These are phyloP conservation scores for Pterois miles DNA, from an alignment of 2,797 vertebrate genomes.

Conservation along the genomic window DNA sequence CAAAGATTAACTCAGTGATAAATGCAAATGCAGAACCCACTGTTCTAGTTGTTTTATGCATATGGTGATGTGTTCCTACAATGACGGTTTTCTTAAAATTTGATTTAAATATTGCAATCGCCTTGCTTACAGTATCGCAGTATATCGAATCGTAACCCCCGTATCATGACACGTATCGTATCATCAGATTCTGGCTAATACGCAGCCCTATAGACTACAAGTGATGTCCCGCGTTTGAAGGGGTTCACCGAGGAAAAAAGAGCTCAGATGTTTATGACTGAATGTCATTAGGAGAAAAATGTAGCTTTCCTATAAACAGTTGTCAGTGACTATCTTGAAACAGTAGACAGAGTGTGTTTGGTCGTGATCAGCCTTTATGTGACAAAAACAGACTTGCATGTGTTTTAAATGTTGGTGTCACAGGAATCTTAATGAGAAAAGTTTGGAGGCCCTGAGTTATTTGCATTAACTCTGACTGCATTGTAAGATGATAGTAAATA, in stretches of 20 bases:
- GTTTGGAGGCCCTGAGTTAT: not conserved
- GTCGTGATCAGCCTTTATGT: conserved; percentile 23
- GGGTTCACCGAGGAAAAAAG: not conserved
- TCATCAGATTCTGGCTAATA: too few species aligned
- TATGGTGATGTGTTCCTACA: too few species aligned
- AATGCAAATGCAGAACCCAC: too few species aligned
- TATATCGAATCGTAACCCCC: too few species aligned
- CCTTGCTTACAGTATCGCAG: too few species aligned
- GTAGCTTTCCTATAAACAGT: conserved; percentile 33
- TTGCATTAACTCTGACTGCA: not conserved
- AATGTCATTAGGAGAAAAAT: conserved; percentile 30
- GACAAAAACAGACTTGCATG: conserved; percentile 24
- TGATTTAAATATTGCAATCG: too few species aligned
- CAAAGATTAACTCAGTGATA: too few species aligned
- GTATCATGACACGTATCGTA: too few species aligned
- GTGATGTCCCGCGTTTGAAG: not conserved
- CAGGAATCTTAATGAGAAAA: conserved; percentile 4
- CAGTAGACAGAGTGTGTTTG: conserved; percentile 9
- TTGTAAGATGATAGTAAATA: not conserved
- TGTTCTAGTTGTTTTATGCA: too few species aligned
- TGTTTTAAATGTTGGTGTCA: conserved; percentile 22
- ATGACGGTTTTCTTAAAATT: too few species aligned
- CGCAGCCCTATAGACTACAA: not conserved
- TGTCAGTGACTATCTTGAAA: conserved; percentile 18
- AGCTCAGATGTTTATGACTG: not conserved